Conservation (phyloP, 2,797 vertebrate species). For the Podargus strigoides region DNA sequence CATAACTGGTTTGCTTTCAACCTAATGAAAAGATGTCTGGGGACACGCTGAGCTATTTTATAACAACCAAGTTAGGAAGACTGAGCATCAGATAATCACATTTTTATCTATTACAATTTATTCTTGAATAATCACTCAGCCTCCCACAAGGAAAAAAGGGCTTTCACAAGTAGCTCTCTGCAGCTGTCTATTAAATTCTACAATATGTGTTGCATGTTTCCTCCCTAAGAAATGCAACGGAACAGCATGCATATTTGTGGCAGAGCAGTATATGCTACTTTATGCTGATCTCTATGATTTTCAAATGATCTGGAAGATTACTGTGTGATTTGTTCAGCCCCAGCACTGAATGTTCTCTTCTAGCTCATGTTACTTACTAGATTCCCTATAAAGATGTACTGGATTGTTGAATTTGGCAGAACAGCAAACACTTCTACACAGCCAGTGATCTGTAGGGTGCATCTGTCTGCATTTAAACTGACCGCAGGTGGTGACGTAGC, state of each 20-base stretch:
- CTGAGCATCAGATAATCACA: background rate
- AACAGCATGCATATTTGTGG: background rate
- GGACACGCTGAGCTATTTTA: background rate
- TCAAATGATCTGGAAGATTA: background rate
- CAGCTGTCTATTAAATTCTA: background rate
- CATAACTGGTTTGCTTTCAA: background rate
- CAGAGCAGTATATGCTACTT: background rate
- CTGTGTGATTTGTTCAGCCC: background rate
- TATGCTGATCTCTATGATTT: background rate
- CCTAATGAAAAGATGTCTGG: background rate
- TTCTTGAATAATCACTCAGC: background rate
- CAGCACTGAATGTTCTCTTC: background rate
- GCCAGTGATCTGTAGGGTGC: constrained; percentile 58
- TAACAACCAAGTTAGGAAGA: background rate
- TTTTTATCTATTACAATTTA: background rate
- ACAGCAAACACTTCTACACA: constrained; percentile 44
- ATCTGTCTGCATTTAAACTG: constrained; percentile 39
- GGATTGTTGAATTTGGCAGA: constrained; percentile 12
- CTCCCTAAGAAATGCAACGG: background rate
- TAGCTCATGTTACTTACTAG: constrained; percentile 47
- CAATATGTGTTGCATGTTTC: background rate
- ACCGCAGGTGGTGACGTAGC: constrained; percentile 48
- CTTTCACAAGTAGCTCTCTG: background rate
- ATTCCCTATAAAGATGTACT: constrained; percentile 54
- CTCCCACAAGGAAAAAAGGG: background rate